Percentiles rank a stretch among this genome's conserved stretches.
Conservation (phyloP, 2,113 vertebrate genomes). For the Mormoops blainvillei region DNA sequence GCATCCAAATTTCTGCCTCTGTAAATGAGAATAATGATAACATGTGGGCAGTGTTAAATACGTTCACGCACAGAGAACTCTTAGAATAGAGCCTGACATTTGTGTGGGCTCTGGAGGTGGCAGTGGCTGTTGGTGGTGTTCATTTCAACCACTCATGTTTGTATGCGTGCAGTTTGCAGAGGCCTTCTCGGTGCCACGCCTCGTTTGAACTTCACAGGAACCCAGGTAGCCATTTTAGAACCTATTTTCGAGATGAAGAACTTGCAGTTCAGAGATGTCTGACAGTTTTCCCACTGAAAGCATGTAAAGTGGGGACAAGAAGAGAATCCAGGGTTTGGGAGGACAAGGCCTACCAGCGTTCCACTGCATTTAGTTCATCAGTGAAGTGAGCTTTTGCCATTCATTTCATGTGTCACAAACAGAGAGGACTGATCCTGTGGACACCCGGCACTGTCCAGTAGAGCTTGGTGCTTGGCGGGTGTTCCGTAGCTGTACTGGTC, state of each 20-base stretch:
- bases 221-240: neutral
- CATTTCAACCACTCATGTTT: neutral
- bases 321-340: neutral
- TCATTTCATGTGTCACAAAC: neutral
- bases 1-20: neutral
- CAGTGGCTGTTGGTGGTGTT: neutral
- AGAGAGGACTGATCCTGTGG: neutral
- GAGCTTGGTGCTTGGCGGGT: neutral
- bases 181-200: neutral
- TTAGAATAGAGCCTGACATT: neutral
- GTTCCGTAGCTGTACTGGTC: neutral
- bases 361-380: accelerated
- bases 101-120: neutral
- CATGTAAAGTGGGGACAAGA: neutral
- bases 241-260: neutral
- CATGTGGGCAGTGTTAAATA: neutral
- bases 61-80: neutral
- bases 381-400: neutral
- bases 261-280: neutral
- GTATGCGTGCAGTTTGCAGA: neutral
- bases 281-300: neutral
- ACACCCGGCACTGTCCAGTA: neutral
- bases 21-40: neutral
- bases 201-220: neutral
- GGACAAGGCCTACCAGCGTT: neutral